Percentiles rank a stretch among this genome's conserved stretches.
Conservation (phyloP, 2,113 vertebrate species). For the Cariama cristata region DNA sequence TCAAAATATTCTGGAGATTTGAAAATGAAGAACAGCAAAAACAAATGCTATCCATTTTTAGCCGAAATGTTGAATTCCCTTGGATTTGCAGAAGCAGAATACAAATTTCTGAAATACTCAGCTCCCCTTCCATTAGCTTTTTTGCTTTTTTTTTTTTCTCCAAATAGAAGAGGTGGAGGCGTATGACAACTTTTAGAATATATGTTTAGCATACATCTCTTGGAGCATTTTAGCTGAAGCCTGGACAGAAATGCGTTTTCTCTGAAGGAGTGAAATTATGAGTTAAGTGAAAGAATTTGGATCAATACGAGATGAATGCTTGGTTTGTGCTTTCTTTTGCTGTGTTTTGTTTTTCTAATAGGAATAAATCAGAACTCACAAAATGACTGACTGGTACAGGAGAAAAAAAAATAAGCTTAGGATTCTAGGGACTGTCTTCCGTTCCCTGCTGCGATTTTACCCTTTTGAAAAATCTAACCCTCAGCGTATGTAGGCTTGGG, state of each 20-base stretch:
- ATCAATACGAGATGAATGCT: conserved; percentile 1
- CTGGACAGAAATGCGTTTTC: conserved; percentile 6
- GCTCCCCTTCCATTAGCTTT: conserved; percentile 1
- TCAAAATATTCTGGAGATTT: conserved; percentile 16
- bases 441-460: neutral
- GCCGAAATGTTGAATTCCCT: conserved; percentile 8
- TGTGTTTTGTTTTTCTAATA: neutral
- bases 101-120: neutral
- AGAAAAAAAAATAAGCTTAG: neutral
- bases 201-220: conserved; percentile 13
- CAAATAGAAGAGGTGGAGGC: neutral
- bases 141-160: neutral
- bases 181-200: conserved; percentile 23
- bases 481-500: neutral
- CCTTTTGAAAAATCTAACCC: neutral
- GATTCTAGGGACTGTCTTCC: neutral
- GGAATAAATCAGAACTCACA: neutral
- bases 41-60: conserved; percentile 23
- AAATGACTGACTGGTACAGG: neutral
- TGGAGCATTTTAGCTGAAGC: conserved; percentile 3
- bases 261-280: conserved; percentile 5
- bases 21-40: conserved; percentile 25
- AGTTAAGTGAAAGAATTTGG: conserved; percentile 10
- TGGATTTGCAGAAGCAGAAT: conserved; percentile 29
- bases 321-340: neutral